phyloP scores from a whole-genome alignment of 2,888 invertebrate species.

The Byasa hedistus region DNA sequence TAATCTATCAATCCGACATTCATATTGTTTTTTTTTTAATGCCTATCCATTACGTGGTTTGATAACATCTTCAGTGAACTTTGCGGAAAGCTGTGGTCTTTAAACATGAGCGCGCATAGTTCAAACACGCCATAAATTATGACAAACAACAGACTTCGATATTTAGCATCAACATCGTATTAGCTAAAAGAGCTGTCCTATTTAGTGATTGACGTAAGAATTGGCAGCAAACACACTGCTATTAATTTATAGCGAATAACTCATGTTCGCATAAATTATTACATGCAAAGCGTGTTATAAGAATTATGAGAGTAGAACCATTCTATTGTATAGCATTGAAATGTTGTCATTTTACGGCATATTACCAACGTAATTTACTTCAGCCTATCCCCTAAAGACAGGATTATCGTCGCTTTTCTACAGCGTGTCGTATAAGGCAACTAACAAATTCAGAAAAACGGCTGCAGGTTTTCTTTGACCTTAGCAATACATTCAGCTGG shows the following conservation, averaged over 20 bases:
- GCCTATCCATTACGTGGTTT: conserved; percentile 5
- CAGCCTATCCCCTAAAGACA: conserved; percentile 24
- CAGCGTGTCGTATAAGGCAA: no score
- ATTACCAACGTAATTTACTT: conserved; percentile 14
- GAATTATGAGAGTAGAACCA: conserved; percentile 10
- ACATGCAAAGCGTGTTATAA: conserved; percentile 10
- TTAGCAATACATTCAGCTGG: no score
- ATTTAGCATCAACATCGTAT: conserved; percentile 40
- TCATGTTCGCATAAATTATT: conserved; percentile 34
- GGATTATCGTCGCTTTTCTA: no score
- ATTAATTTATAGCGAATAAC: conserved; percentile 31
- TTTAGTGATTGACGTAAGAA: conserved; percentile 38
- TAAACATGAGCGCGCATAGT: conserved; percentile 28
- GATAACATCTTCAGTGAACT: conserved; percentile 15
- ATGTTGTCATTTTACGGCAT: conserved; percentile 10
- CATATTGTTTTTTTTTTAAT: conserved; percentile 12
- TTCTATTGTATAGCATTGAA: conserved; percentile 15
- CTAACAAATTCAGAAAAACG: no score
- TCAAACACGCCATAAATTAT: conserved; percentile 37
- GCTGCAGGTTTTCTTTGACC: no score
- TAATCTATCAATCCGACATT: conserved; percentile 17
- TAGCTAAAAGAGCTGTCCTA: conserved; percentile 37
- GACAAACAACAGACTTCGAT: conserved; percentile 33
- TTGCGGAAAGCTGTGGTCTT: conserved; percentile 4
- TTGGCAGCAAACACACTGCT: conserved; percentile 33